phyloP scores from a whole-genome alignment of 2,888 invertebrate genomes.

The Drosophila mettleri region DNA sequence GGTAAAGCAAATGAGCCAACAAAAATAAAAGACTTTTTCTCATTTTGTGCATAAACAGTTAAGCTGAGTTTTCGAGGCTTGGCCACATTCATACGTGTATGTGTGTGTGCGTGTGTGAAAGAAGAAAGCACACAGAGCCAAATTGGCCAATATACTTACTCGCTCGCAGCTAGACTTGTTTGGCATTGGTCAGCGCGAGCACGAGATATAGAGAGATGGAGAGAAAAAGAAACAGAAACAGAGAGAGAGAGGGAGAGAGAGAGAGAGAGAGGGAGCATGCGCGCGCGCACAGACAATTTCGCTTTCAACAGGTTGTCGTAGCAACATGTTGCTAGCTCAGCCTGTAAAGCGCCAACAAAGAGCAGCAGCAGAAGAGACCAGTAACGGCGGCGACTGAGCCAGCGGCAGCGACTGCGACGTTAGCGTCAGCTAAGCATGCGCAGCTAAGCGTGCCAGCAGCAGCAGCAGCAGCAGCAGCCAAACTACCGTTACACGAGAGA shows the following conservation, averaged over 20 bases:
- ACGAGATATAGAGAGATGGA: constrained; percentile 5
- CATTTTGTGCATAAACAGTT: constrained; percentile 73
- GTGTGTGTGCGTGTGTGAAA: constrained; percentile 31
- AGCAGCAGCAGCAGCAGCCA: constrained; percentile 55
- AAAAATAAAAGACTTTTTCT: constrained; percentile 47
- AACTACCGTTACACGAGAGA: constrained; percentile 85
- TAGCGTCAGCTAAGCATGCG: constrained; percentile 70
- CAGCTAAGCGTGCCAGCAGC: constrained; percentile 72
- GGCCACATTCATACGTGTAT: constrained; percentile 44
- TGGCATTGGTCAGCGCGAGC: constrained; percentile 47
- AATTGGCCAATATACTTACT: constrained; percentile 40
- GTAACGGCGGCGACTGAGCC: constrained; percentile 20
- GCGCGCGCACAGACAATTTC: constrained; percentile 76
- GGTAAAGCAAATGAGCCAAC: constrained; percentile 73
- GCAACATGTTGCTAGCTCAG: constrained; percentile 64
- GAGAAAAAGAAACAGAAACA: too few relatives aligned
- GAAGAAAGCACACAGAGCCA: constrained; percentile 58
- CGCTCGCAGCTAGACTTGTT: constrained; percentile 52
- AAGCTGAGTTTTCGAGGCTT: constrained; percentile 74
- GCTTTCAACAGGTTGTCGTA: constrained; percentile 84
- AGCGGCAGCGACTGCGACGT: constrained; percentile 36
- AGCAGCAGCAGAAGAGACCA: constrained; percentile 26
- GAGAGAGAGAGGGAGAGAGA: background rate
- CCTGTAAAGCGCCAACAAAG: constrained; percentile 59
- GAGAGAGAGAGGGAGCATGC: background rate